Evolutionary conservation across 2,888 invertebrate species (phyloP), one percentile per base, ranked within the genome.

Genomic region (Amphimallon solstitiale): DNA sequence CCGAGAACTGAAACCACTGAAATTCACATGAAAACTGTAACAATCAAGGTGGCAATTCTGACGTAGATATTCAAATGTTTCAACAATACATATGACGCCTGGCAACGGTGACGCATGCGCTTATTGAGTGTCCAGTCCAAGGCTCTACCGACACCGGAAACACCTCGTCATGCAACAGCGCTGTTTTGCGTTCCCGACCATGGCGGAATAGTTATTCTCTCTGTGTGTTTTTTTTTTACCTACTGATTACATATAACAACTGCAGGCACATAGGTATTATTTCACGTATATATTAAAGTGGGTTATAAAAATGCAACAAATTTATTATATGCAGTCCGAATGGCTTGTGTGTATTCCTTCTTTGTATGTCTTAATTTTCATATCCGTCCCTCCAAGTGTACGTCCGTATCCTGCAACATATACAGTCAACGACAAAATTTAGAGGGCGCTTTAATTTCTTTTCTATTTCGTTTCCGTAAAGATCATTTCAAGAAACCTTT

Each of bases 21-120:
- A 81, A 78, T 79, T 78, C 80, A 78, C 78, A 76, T 79, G 80
- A 80, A 81, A 81, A 81, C 80, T 81, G 80, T 79, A 78, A 76
- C 75, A 76, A 77, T 75, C 74, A 74, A 76, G 77, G 79, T 76
- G 78, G 79, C 75, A 76, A 76, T 74, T 78, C 76, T 79, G 79
- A 79, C 80, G 79, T 78, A 78, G 77, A 77, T 77, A 81, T 81
- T 80, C 80, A 80, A 82, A 81, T 79, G 79, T 79, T 78, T 78
- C 77, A 79, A 80, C 79, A 79, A 79, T 80, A 75, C 78, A 77
- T 74, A 77, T 76, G 78, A 80, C 78, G 77, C 78, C 75, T 78
- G 78, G 79, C 78, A 80, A 79, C 79, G 77, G 74, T 70, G 73
- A 75, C 79, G 80, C 80, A 78, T 75, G 80, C 80, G 80, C 72